These are phyloP conservation scores for Echeneis naucrates DNA, from an alignment of 2,797 vertebrate genomes.

Conservation along the genomic window DNA sequence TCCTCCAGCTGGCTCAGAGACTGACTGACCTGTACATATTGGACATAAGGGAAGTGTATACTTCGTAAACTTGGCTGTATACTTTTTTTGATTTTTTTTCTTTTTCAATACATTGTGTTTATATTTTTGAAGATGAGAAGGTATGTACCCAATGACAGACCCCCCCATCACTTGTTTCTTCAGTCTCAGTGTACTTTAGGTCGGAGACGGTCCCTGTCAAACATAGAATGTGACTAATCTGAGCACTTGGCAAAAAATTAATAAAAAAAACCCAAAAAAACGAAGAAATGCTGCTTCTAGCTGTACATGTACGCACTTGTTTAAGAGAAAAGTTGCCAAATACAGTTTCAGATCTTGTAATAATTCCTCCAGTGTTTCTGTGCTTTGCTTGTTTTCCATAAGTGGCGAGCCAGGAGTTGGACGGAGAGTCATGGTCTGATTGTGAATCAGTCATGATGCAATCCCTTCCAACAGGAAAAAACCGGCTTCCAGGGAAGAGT, in stretches of 20 bases:
- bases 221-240: constrained; percentile 94
- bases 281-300: constrained; percentile 89
- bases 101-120: constrained; percentile 64
- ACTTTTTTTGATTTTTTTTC: constrained; percentile 55
- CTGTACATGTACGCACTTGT: constrained; percentile 98
- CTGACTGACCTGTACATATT: constrained; percentile 84
- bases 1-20: constrained; percentile 39
- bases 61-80: constrained; percentile 94
- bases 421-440: constrained; percentile 25
- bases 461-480: constrained; percentile 56
- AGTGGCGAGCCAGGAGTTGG: not conserved
- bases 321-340: constrained; percentile 89
- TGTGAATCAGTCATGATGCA: constrained; percentile 74
- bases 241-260: constrained; percentile 90
- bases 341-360: constrained; percentile 97
- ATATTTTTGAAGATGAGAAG: constrained; percentile 62
- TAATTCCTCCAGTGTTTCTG: constrained; percentile 89
- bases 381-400: constrained; percentile 51
- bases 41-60: constrained; percentile 90
- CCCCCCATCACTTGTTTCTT: constrained; percentile 34
- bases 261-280: constrained; percentile 50
- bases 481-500: constrained; percentile 43
- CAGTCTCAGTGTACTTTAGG: constrained; percentile 85
- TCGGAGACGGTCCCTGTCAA: constrained; percentile 90
- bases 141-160: constrained; percentile 48